These are phyloP conservation scores for Calycopis cecrops DNA, from an alignment of 1,140 invertebrate genomes.

Conservation along the genomic window DNA sequence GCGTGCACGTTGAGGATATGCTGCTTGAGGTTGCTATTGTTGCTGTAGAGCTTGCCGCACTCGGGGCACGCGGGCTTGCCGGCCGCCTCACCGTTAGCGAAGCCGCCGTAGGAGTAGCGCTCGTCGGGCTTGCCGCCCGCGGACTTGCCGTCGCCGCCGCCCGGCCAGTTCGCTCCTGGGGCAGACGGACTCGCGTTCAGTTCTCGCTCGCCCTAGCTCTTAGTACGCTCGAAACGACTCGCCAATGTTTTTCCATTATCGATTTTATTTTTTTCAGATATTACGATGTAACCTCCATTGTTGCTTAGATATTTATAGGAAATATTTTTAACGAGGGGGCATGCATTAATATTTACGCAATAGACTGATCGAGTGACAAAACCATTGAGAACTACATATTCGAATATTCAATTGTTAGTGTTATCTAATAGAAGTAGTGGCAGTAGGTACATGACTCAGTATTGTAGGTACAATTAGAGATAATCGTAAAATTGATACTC, in stretches of 20 bases:
- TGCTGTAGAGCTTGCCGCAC: conserved; percentile 81
- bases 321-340: conserved; percentile 15
- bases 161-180: conserved; percentile 57
- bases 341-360: conserved; percentile 15
- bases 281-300: conserved; percentile 46
- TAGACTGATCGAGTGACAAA: background rate
- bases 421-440: conserved; percentile 29
- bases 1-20: conserved; percentile 85
- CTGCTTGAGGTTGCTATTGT: conserved; percentile 82
- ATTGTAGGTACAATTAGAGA: conserved; percentile 55
- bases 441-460: conserved; percentile 55
- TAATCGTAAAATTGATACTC: conserved; percentile 18
- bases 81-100: conserved; percentile 43
- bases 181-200: conserved; percentile 65
- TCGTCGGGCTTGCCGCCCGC: conserved; percentile 26
- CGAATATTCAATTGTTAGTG: conserved; percentile 57
- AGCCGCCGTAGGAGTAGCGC: conserved; percentile 37
- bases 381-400: conserved; percentile 31
- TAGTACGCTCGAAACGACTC: conserved; percentile 20
- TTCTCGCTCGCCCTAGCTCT: conserved; percentile 39
- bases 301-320: conserved; percentile 32
- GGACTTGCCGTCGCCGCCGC: conserved; percentile 33
- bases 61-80: conserved; percentile 79
- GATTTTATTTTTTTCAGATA: conserved; percentile 12
- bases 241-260: conserved; percentile 21